Conservation (phyloP, 2,113 vertebrate genomes). For the Daphoenositta chrysoptera region DNA sequence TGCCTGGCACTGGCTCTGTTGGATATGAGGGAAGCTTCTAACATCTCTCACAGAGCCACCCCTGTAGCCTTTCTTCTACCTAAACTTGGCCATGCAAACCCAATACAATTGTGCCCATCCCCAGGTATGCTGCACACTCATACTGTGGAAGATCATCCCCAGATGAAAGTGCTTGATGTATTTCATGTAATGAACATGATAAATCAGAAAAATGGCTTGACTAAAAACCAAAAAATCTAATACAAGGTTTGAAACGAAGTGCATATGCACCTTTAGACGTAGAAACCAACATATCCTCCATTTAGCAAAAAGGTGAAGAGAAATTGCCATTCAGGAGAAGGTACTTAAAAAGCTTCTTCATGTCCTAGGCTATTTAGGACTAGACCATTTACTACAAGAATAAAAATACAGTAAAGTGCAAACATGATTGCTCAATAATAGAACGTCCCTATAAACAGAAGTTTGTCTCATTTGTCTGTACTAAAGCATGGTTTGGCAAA, state of each 20-base stretch:
- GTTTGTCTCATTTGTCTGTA: neutral
- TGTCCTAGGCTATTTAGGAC: neutral
- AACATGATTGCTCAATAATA: neutral
- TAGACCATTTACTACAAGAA: neutral
- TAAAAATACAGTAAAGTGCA: neutral
- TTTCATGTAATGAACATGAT: neutral
- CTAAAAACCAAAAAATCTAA: neutral
- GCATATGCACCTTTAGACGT: neutral
- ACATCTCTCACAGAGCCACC: neutral
- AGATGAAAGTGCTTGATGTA: neutral
- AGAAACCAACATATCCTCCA: neutral
- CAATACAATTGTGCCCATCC: neutral
- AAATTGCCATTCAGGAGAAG: neutral
- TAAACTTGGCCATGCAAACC: accelerated
- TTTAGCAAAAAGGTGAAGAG: neutral
- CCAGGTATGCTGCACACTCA: neutral
- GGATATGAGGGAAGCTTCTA: neutral
- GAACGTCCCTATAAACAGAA: neutral
- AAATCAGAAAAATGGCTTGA: neutral
- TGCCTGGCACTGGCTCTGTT: accelerated
- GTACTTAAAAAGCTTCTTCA: neutral
- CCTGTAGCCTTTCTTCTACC: neutral
- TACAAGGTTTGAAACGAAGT: neutral
- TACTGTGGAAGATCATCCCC: neutral
- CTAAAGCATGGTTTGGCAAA: neutral